Percentiles rank a stretch among this genome's conserved stretches.
These are phyloP conservation scores for Hylomyscus alleni DNA, from an alignment of 2,797 vertebrate species.

Conservation along the genomic window DNA sequence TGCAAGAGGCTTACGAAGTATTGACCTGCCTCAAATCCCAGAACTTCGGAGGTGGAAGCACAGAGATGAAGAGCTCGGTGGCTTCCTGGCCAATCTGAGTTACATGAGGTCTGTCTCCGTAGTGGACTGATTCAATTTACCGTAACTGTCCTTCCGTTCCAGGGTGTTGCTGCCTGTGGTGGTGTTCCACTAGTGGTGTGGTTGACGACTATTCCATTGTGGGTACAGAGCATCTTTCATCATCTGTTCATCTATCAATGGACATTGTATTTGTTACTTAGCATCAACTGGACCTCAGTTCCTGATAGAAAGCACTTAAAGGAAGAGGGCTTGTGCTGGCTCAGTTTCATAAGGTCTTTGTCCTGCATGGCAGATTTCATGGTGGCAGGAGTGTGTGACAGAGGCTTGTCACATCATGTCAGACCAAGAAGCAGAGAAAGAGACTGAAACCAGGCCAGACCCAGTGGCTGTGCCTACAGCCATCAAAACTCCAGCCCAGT, in stretches of 20 bases:
- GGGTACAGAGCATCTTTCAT: not conserved
- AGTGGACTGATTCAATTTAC: not conserved
- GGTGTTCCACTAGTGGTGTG: not conserved
- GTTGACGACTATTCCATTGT: not conserved
- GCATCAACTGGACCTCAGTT: not conserved
- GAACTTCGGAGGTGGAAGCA: not conserved
- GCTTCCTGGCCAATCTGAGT: not conserved
- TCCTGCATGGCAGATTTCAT: not conserved
- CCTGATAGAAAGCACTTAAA: not conserved
- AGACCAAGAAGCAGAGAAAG: not conserved
- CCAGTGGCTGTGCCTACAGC: not conserved
- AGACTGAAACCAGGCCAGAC: not conserved
- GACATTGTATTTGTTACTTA: not conserved
- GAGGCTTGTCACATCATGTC: not conserved
- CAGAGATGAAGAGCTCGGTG: not conserved
- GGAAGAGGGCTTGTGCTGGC: not conserved
- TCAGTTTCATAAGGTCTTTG: not conserved
- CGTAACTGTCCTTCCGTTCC: not conserved
- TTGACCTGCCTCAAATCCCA: not conserved
- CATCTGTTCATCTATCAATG: not conserved
- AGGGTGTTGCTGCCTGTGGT: no score
- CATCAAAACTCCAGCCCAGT: not conserved
- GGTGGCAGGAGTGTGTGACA: not conserved
- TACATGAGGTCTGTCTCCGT: not conserved
- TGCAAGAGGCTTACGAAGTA: not conserved